Conservation (phyloP, 2,113 vertebrate species). For the Oreotrochilus melanogaster region DNA sequence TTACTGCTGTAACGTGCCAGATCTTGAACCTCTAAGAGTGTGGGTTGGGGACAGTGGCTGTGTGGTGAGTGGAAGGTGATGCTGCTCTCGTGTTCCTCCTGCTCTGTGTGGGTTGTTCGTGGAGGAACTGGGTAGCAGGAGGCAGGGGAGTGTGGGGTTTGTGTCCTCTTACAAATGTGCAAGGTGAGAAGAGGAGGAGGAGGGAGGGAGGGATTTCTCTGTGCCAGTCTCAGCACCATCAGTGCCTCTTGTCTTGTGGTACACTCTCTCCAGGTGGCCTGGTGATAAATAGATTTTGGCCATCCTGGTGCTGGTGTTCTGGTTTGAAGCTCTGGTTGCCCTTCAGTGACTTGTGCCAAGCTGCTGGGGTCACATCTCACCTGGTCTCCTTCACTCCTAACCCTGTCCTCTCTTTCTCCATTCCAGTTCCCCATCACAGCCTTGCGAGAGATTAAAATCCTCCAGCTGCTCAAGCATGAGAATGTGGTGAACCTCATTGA, state of each 20-base stretch:
- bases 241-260: not conserved
- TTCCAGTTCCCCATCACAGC: conserved; percentile 96
- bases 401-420: not conserved
- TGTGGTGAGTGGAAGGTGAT: not conserved
- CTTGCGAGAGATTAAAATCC: conserved; percentile 96
- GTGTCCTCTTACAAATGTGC: accelerated
- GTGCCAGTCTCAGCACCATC: accelerated
- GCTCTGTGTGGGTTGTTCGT: not conserved
- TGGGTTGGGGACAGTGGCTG: not conserved
- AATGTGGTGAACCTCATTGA: conserved; percentile 98
- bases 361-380: not conserved
- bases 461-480: conserved; percentile 97
- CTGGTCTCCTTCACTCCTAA: not conserved
- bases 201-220: accelerated
- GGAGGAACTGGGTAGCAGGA: not conserved
- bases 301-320: not conserved
- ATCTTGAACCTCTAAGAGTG: not conserved
- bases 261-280: not conserved
- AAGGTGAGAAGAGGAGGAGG: not conserved
- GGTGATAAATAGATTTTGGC: not conserved
- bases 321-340: not conserved
- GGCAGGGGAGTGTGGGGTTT: not conserved
- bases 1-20: not conserved
- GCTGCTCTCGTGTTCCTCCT: not conserved
- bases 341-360: not conserved